These are phyloP conservation scores for Nyctibius bracteatus DNA, from an alignment of 2,113 vertebrate species.

Conservation along the genomic window DNA sequence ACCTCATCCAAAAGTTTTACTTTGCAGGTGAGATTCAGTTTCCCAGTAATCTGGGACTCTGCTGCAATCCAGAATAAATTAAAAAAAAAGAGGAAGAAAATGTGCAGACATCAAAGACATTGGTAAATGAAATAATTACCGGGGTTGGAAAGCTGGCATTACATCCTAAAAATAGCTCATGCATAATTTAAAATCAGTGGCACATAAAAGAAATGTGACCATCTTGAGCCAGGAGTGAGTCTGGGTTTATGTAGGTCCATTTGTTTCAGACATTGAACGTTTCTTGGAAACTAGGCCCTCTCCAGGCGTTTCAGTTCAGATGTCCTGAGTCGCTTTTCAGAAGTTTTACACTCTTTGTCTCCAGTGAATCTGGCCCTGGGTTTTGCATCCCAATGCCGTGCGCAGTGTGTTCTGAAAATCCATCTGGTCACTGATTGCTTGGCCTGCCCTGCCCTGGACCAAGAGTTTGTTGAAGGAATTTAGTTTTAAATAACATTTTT, in stretches of 20 bases:
- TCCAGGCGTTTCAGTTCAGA: neutral
- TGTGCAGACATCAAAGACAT: neutral
- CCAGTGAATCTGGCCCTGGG: fast-evolving
- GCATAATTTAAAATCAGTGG: neutral
- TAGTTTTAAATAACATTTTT: neutral
- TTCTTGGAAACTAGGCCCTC: neutral
- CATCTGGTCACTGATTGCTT: neutral
- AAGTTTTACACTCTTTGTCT: neutral
- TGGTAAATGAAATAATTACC: neutral
- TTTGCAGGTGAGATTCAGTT: neutral
- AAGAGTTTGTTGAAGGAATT: neutral
- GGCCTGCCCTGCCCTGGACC: neutral
- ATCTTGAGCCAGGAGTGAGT: neutral
- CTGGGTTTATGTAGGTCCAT: neutral
- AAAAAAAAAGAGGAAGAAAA: neutral
- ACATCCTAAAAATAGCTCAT: neutral
- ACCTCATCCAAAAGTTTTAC: neutral
- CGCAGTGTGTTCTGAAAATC: neutral
- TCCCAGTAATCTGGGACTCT: neutral
- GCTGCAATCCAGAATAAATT: neutral
- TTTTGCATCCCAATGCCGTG: fast-evolving
- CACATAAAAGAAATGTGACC: neutral
- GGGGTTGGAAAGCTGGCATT: neutral
- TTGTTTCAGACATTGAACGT: neutral
- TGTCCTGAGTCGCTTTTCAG: neutral